Conservation (phyloP, 1,140 invertebrate genomes). For the Orius laevigatus region DNA sequence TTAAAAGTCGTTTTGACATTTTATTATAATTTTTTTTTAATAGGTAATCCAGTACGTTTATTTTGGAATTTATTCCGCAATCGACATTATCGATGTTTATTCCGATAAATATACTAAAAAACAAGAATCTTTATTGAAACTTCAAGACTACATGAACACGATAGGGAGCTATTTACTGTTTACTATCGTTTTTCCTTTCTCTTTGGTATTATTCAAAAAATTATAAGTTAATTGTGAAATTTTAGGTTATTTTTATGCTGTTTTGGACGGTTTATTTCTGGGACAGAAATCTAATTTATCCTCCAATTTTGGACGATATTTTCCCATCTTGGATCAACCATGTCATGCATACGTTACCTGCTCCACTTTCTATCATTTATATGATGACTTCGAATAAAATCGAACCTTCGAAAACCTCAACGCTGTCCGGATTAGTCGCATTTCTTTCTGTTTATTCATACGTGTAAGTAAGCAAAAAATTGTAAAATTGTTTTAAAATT, state of each 20-base stretch:
- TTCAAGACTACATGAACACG: not conserved
- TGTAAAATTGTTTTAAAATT: not conserved
- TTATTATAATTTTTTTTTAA: not conserved
- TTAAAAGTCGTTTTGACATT: not conserved
- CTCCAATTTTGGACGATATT: constrained; percentile 37
- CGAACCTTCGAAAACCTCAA: constrained; percentile 22
- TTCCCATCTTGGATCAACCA: constrained; percentile 53
- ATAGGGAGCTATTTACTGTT: not conserved
- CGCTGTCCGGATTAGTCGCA: constrained; percentile 21
- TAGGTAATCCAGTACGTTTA: not conserved
- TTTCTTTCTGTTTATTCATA: not conserved
- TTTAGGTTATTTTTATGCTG: constrained; percentile 42
- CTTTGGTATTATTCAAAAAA: not conserved
- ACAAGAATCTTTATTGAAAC: not conserved
- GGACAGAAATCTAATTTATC: constrained; percentile 50
- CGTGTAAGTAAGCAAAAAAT: not conserved
- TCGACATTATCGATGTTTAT: not conserved
- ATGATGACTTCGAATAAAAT: constrained; percentile 29
- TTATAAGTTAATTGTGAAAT: not conserved
- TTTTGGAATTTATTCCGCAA: not conserved
- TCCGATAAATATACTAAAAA: not conserved
- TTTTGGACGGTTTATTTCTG: constrained; percentile 50
- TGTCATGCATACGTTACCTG: constrained; percentile 37
- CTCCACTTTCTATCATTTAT: constrained; percentile 28
- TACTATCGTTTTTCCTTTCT: not conserved